These are phyloP conservation scores for Solenodon paradoxus DNA, from an alignment of 2,113 vertebrate genomes.

Conservation along the genomic window DNA sequence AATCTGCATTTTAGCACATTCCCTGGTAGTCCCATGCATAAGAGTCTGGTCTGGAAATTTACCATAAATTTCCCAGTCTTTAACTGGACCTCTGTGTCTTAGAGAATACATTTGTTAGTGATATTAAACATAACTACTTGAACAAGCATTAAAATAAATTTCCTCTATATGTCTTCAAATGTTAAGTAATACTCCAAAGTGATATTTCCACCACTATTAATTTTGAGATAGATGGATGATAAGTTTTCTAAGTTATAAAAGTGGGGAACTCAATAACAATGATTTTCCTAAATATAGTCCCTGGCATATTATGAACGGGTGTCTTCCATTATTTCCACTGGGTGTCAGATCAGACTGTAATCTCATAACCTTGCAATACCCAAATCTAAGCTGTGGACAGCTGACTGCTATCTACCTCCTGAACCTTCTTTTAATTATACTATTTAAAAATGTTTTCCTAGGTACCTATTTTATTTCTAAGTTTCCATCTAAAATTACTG, in stretches of 20 bases:
- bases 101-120: not conserved
- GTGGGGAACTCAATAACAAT: not conserved
- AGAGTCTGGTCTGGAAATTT: not conserved
- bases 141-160: not conserved
- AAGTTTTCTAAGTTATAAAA: not conserved
- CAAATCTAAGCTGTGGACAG: not conserved
- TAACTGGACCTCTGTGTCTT: not conserved
- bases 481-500: not conserved
- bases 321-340: not conserved
- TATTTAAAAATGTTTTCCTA: not conserved
- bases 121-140: not conserved
- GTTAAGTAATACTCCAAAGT: not conserved
- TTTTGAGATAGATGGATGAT: not conserved
- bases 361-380: not conserved
- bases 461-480: not conserved
- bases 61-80: not conserved
- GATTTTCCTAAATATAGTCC: not conserved
- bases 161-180: not conserved
- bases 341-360: not conserved
- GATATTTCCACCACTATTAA: not conserved
- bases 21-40: not conserved
- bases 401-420: not conserved
- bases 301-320: not conserved
- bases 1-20: not conserved
- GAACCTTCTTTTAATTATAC: not conserved